Evolutionary conservation across 2,113 vertebrate species (phyloP).

Genomic region (Brachyhypopomus gauderio): DNA sequence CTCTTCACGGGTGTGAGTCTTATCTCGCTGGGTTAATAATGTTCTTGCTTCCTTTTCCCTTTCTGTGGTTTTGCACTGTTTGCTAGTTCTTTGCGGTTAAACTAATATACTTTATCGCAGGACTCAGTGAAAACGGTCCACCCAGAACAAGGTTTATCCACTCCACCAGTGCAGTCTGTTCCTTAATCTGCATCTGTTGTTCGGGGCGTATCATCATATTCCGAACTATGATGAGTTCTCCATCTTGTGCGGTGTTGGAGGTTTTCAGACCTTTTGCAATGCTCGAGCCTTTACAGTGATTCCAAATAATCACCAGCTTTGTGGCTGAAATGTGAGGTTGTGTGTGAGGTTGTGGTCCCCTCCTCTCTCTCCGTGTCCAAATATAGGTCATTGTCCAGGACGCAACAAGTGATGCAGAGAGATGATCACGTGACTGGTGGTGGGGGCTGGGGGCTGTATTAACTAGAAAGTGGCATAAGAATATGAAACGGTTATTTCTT

Average conservation of each 20-base stretch:
- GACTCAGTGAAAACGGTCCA: neutral
- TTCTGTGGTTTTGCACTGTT: slow-evolving; percentile 1
- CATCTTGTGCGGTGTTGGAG: slow-evolving; percentile 51
- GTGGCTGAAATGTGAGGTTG: slow-evolving; percentile 67
- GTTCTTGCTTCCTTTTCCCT: neutral
- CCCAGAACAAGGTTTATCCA: neutral
- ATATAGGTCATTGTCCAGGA: slow-evolving; percentile 69
- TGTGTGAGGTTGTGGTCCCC: slow-evolving; percentile 65
- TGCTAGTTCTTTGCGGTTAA: neutral
- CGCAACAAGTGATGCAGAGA: slow-evolving; percentile 78
- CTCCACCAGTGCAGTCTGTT: neutral
- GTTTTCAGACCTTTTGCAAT: slow-evolving; percentile 58
- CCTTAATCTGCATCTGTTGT: slow-evolving; percentile 10
- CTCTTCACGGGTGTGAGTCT: neutral
- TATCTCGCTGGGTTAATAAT: slow-evolving; percentile 16
- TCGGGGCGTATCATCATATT: slow-evolving; percentile 21
- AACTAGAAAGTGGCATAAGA: slow-evolving; percentile 64
- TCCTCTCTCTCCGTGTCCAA: slow-evolving; percentile 31
- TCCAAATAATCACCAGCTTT: slow-evolving; percentile 71
- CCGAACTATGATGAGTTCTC: neutral
- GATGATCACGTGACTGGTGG: slow-evolving; percentile 66
- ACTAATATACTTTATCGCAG: neutral
- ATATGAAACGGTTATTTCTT: slow-evolving; percentile 70
- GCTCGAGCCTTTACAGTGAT: slow-evolving; percentile 64
- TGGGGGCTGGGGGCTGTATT: slow-evolving; percentile 45